Evolutionary conservation across 1,140 invertebrate species (phyloP).

Genomic region (Drosophila pallidifrons): DNA sequence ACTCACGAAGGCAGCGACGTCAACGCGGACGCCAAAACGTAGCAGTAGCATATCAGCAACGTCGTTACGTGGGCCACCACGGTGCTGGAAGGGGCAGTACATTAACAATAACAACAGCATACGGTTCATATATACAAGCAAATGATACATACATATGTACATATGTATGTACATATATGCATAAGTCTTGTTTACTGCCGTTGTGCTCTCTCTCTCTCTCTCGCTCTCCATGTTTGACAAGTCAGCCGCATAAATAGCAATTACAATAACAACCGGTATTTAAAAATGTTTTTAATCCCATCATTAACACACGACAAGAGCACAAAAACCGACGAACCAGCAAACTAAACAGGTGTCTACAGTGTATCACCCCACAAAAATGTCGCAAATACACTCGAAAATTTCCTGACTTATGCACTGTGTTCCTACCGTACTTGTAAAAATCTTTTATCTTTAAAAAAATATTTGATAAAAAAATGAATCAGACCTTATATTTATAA

Average conservation of each 20-base stretch:
- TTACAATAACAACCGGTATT: constrained; percentile 73
- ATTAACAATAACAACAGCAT: constrained; percentile 45
- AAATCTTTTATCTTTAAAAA: too few species aligned
- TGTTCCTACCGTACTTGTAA: too few species aligned
- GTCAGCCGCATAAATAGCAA: constrained; percentile 55
- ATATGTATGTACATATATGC: background rate
- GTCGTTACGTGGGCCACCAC: constrained; percentile 18
- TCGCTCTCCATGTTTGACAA: constrained; percentile 20
- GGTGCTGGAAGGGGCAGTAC: background rate
- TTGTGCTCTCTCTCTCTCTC: constrained; percentile 20
- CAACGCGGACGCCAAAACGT: constrained; percentile 7
- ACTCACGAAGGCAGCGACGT: constrained; percentile 47
- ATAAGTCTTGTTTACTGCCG: constrained; percentile 25
- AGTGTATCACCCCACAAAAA: constrained; percentile 15
- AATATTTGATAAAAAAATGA: too few species aligned
- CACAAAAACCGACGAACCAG: constrained; percentile 1
- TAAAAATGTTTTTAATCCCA: constrained; percentile 59
- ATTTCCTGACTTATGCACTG: too few species aligned
- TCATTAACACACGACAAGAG: constrained; percentile 42
- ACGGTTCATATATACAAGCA: background rate
- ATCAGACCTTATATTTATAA: too few species aligned
- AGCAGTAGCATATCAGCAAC: constrained; percentile 43
- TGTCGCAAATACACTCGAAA: constrained; percentile 2
- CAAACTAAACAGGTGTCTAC: constrained; percentile 11
- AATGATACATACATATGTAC: constrained; percentile 4